Evolutionary conservation across 1,140 invertebrate species (phyloP).

Genomic region (Tenebrio molitor): DNA sequence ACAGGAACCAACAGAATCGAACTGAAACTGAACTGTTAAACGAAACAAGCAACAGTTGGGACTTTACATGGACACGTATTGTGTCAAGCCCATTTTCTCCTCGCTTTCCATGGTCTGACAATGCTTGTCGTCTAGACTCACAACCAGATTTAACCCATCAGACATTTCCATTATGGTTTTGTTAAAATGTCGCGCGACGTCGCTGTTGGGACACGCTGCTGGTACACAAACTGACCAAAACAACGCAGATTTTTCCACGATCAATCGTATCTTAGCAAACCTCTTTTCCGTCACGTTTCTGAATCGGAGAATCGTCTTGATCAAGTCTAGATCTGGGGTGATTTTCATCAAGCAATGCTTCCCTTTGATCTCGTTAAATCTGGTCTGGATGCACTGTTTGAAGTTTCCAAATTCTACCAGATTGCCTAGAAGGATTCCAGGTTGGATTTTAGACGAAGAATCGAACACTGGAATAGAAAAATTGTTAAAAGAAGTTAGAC

Average conservation of each 20-base stretch:
- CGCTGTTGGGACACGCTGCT: conserved; percentile 49
- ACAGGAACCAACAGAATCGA: conserved; percentile 11
- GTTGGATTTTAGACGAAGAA: conserved; percentile 59
- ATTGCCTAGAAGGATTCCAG: conserved; percentile 56
- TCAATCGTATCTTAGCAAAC: conserved; percentile 1
- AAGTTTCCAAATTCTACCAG: conserved; percentile 58
- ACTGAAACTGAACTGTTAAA: conserved; percentile 7
- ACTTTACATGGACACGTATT: conserved; percentile 50
- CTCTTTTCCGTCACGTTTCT: conserved; percentile 48
- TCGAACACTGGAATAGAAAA: conserved; percentile 59
- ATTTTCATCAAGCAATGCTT: conserved; percentile 54
- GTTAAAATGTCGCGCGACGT: conserved; percentile 55
- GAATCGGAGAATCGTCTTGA: conserved; percentile 52
- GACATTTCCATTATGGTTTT: conserved; percentile 53
- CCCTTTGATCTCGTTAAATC: conserved; percentile 44
- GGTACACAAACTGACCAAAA: conserved; percentile 59
- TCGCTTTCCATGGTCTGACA: conserved; percentile 38
- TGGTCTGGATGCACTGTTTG: conserved; percentile 52
- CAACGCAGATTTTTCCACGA: conserved; percentile 43
- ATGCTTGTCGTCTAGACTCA: conserved; percentile 45
- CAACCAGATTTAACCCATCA: conserved; percentile 52
- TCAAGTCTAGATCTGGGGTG: conserved; percentile 41
- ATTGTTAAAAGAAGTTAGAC: conserved; percentile 1
- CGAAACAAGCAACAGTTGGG: conserved; percentile 11
- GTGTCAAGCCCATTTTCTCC: conserved; percentile 20